Percentiles rank a stretch among this genome's conserved stretches.
These are phyloP conservation scores for Ichneumoninae sp. DNA, from an alignment of 2,888 invertebrate species.

Conservation along the genomic window DNA sequence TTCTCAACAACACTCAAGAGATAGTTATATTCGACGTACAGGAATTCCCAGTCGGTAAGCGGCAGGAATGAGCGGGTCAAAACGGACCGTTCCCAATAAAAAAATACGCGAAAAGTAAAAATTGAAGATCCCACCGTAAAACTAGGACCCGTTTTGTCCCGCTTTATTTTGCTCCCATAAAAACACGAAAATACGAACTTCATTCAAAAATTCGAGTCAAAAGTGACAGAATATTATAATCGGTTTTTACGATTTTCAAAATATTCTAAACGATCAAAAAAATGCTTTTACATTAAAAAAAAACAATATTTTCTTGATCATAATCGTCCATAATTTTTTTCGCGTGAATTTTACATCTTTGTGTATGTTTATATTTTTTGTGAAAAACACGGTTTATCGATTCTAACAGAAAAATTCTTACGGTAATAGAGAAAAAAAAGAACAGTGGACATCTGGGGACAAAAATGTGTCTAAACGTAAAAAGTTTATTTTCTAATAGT, in stretches of 20 bases:
- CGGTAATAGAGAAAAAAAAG: too few species aligned
- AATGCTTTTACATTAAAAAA: too few species aligned
- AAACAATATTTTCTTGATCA: too few species aligned
- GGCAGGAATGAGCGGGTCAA: neutral
- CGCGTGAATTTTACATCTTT: too few species aligned
- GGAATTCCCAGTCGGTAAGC: conserved; percentile 86
- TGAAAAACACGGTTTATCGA: neutral
- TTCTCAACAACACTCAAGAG: conserved; percentile 86
- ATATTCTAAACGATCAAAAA: too few species aligned
- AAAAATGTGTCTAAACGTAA: neutral
- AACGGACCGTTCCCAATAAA: neutral
- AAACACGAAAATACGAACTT: neutral
- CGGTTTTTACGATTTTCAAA: too few species aligned
- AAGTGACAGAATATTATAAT: neutral
- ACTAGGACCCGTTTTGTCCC: too few species aligned
- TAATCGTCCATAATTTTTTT: too few species aligned
- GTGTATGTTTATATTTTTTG: neutral
- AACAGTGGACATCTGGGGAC: neutral
- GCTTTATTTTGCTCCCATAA: too few species aligned
- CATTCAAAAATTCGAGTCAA: neutral
- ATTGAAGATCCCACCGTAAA: too few species aligned
- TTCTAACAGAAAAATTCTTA: neutral
- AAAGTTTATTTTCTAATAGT: neutral
- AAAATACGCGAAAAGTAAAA: too few species aligned
- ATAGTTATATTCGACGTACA: conserved; percentile 87